Percentiles rank a stretch among this genome's conserved stretches.
phyloP scores from a whole-genome alignment of 2,113 vertebrate genomes.

The Pterophyllum scalare region DNA sequence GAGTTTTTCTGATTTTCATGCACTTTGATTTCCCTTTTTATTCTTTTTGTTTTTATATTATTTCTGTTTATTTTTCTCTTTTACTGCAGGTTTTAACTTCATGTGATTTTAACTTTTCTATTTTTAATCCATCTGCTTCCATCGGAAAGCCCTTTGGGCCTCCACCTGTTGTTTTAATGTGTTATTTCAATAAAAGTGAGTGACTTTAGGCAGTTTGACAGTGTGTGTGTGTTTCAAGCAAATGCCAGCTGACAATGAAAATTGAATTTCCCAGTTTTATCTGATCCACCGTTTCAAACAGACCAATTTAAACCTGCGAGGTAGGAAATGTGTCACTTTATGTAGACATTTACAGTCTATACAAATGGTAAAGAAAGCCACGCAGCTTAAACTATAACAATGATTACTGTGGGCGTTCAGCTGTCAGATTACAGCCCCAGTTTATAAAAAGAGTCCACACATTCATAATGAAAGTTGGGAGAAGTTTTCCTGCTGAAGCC shows the following conservation, averaged over 20 bases:
- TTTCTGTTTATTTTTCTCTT: not conserved
- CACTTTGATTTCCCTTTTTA: not conserved
- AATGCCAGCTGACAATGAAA: constrained; percentile 13
- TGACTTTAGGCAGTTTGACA: not conserved
- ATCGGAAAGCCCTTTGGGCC: not conserved
- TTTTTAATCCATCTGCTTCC: not conserved
- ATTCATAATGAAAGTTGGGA: not conserved
- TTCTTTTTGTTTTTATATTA: not conserved
- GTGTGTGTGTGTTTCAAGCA: not conserved
- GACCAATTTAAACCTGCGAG: not conserved
- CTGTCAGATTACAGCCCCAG: constrained; percentile 2
- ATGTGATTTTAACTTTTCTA: not conserved
- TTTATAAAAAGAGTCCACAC: not conserved
- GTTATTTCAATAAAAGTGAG: not conserved
- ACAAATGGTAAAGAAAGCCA: not conserved
- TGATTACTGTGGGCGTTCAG: not conserved
- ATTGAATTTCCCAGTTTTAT: not conserved
- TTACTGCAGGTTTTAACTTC: not conserved
- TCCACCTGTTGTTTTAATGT: constrained; percentile 1
- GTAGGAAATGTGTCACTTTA: constrained; percentile 9
- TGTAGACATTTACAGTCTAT: constrained; percentile 7
- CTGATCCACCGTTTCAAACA: constrained; percentile 3
- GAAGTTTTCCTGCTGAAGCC: not conserved
- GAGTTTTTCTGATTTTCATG: accelerated
- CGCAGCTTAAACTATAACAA: not conserved